Conservation (phyloP, 2,113 vertebrate genomes). For the Prietella phreatophila region DNA sequence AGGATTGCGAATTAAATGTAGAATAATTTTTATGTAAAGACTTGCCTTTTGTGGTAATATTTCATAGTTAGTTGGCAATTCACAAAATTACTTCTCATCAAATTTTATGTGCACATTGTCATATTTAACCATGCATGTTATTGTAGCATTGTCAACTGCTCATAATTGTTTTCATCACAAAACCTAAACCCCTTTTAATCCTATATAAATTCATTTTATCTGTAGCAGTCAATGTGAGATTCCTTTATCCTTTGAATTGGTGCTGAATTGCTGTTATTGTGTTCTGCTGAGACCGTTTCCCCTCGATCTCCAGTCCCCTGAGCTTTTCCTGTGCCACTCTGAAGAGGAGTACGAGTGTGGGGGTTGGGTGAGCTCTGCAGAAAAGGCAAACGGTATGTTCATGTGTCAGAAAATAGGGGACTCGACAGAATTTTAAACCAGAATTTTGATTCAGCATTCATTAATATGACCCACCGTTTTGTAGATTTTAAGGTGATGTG, state of each 20-base stretch:
- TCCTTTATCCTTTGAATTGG: not conserved
- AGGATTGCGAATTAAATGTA: no score
- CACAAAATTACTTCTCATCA: not conserved
- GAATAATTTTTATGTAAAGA: no score
- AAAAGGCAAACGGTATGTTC: slow-evolving; percentile 20
- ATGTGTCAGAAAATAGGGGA: not conserved
- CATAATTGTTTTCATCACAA: not conserved
- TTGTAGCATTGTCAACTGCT: not conserved
- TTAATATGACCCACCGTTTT: not conserved
- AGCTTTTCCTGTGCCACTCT: not conserved
- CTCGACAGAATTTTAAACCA: not conserved
- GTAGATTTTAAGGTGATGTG: not conserved
- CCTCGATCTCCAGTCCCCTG: not conserved
- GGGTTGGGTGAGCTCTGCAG: not conserved
- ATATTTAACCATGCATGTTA: not conserved
- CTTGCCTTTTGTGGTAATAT: no score
- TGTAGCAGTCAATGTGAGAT: not conserved
- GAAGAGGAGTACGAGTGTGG: slow-evolving; percentile 6
- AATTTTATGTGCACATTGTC: not conserved
- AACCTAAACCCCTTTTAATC: slow-evolving; percentile 2
- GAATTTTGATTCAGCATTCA: not conserved
- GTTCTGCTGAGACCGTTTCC: not conserved
- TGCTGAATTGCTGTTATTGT: slow-evolving; percentile 2
- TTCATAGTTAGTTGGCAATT: not conserved
- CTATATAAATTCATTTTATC: not conserved